Percentiles rank a stretch among this genome's conserved stretches.
These are phyloP conservation scores for Narcine bancroftii DNA, from an alignment of 2,113 vertebrate genomes.

Conservation along the genomic window DNA sequence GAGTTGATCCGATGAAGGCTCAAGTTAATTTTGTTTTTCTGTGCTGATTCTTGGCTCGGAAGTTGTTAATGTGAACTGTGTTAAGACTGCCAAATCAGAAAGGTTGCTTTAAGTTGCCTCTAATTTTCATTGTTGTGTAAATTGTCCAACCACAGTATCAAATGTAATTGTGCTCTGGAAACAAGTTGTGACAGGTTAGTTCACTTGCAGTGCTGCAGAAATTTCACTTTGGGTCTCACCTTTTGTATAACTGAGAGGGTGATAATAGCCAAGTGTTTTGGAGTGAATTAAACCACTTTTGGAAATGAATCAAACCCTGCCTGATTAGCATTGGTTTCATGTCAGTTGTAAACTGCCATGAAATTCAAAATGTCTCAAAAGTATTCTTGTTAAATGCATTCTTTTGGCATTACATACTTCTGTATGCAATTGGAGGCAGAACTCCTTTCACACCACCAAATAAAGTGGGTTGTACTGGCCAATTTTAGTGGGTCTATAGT, in stretches of 20 bases:
- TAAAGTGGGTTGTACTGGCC: no score
- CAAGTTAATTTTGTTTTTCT: neutral
- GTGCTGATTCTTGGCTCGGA: neutral
- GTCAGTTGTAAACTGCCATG: neutral
- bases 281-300: neutral
- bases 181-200: neutral
- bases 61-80: neutral
- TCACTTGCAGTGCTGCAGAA: neutral
- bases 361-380: neutral
- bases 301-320: neutral
- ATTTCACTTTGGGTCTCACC: neutral
- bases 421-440: no score
- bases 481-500: no score
- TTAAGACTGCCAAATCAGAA: neutral
- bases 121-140: neutral
- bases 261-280: neutral
- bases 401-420: neutral
- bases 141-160: neutral
- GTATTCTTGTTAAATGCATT: neutral
- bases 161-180: neutral
- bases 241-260: neutral
- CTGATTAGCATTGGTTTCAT: no score
- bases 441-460: no score
- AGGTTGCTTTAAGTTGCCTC: neutral
- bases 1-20: slow-evolving; percentile 13